Conservation (phyloP, 1,140 invertebrate genomes). For the Pissodes strobi region DNA sequence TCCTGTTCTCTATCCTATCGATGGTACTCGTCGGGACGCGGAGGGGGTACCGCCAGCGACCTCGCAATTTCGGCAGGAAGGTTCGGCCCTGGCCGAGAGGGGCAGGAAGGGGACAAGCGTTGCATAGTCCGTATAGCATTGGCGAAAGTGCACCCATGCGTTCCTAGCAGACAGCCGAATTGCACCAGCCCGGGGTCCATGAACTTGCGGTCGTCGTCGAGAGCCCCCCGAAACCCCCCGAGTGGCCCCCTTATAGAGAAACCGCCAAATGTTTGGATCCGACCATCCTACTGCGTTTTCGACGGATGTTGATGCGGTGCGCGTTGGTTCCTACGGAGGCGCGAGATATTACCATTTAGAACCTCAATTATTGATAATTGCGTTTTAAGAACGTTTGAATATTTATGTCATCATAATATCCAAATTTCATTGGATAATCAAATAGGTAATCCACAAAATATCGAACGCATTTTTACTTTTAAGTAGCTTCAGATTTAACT, state of each 20-base stretch:
- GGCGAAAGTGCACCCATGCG: slow-evolving; percentile 55
- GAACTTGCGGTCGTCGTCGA: slow-evolving; percentile 38
- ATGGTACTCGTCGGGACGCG: background rate
- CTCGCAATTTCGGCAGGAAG: slow-evolving; percentile 35
- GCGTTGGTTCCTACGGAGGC: background rate
- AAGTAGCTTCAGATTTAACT: too few relatives aligned
- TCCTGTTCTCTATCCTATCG: background rate
- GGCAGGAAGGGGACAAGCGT: slow-evolving; percentile 39
- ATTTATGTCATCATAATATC: too few relatives aligned
- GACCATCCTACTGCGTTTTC: background rate
- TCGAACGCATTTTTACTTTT: too few relatives aligned
- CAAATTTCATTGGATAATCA: too few relatives aligned
- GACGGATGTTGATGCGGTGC: background rate
- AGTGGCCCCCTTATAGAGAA: slow-evolving; percentile 11
- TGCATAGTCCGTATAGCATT: slow-evolving; percentile 47
- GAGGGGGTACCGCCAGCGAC: slow-evolving; percentile 14
- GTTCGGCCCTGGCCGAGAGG: slow-evolving; percentile 17
- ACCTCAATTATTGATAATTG: too few relatives aligned
- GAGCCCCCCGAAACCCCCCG: slow-evolving; percentile 23
- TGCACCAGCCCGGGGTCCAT: slow-evolving; percentile 49
- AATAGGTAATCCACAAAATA: too few relatives aligned
- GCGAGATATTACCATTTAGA: too few relatives aligned
- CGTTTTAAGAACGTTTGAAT: too few relatives aligned
- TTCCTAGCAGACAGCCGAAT: slow-evolving; percentile 56
- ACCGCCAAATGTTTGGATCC: slow-evolving; percentile 23